Evolutionary conservation across 2,113 vertebrate species (phyloP).

Genomic region (Channa maculata): DNA sequence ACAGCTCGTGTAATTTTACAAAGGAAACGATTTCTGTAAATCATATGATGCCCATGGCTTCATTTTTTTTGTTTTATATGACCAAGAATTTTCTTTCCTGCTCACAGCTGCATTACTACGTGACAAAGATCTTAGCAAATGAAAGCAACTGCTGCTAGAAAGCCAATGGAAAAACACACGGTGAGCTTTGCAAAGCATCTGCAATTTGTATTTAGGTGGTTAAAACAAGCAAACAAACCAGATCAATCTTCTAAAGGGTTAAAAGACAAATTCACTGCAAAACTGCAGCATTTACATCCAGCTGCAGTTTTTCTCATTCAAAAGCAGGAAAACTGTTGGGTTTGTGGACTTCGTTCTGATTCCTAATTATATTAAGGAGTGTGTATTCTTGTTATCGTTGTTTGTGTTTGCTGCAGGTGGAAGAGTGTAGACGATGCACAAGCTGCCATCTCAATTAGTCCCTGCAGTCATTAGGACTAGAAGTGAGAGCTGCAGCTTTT

Average conservation of each 20-base stretch:
- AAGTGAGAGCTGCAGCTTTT: conserved; percentile 25
- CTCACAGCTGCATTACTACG: no score
- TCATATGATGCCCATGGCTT: no score
- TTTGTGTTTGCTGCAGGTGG: conserved; percentile 39
- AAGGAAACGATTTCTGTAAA: no score
- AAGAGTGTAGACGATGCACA: conserved; percentile 2
- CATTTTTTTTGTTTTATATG: no score
- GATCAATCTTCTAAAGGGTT: no score
- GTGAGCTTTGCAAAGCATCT: no score
- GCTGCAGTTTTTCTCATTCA: neutral
- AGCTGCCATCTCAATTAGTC: conserved; percentile 44
- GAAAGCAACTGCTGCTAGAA: no score
- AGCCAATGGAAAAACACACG: no score
- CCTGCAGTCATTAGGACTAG: conserved; percentile 50
- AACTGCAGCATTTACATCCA: neutral
- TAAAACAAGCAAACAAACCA: neutral
- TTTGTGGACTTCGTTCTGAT: neutral
- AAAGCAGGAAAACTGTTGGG: neutral
- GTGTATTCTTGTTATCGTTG: conserved; percentile 6
- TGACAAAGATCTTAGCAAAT: no score
- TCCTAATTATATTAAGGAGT: neutral
- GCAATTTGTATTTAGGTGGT: neutral
- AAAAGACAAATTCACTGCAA: no score
- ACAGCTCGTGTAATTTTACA: no score
- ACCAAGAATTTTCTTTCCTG: no score